Evolutionary conservation across 1,140 invertebrate genomes (phyloP), one percentile per base, ranked within the genome.

Genomic region (Pectinophora gossypiella): DNA sequence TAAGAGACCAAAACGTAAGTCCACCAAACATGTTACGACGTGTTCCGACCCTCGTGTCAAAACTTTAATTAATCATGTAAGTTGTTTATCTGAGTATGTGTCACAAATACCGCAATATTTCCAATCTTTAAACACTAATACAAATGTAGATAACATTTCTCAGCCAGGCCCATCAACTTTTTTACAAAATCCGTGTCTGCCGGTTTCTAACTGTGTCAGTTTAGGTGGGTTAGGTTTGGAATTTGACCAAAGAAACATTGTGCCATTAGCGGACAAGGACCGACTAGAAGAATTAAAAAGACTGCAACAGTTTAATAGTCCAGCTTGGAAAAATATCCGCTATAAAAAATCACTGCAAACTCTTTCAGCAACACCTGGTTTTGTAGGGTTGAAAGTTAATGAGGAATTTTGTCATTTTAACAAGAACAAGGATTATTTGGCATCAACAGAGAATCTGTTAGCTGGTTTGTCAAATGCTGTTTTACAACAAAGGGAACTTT

Each of bases 361-460:
- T 9, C 52, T 59, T 16, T 15, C 40, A 13, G 59, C 62, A 5
- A 47, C 49, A n/a, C 62, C 64, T 2, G 64, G 64, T 7, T 67
- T 63, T 44, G 19, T 22, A 10, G 56, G 57, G 9, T 48, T 67
- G 3, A 57, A 60, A 36, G 27, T 67, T 2, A 67, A 67, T 46
- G 56, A 63, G 22, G 64, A 67, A 19, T 16, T 67, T 3, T 56
- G 53, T 45, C 38, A 56, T 19, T 32, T 66, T 0, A 44, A 61
- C 19, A 59, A 44, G 10, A 27, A 22, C 1, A 62, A 54, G 16
- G 53, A 62, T 20, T 20, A 27, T 10, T 9, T 55, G 3, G 15
- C 19, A 22, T 27, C 50, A 5, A 55, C 54, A 0, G 64, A 67
- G 9, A 19, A 52, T 0, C 48, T 54, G 3, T n/a, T 66, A 9